phyloP scores from a whole-genome alignment of 1,140 invertebrate species.

The Adoxophyes honmai region DNA sequence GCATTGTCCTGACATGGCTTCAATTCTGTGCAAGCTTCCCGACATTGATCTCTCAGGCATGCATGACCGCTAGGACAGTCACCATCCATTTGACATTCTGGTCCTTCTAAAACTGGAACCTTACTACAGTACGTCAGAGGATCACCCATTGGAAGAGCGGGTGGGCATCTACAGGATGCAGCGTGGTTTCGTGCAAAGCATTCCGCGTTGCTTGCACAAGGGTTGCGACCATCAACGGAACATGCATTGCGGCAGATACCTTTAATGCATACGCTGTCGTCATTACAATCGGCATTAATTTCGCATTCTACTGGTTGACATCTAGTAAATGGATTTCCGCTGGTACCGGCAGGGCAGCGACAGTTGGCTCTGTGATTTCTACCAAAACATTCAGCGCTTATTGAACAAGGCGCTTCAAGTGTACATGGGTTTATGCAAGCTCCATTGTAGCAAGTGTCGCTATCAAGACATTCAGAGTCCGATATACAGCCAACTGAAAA shows the following conservation, averaged over 20 bases:
- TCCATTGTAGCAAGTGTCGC: slow-evolving; percentile 88
- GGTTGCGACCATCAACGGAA: slow-evolving; percentile 76
- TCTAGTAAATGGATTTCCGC: slow-evolving; percentile 86
- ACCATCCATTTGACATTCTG: slow-evolving; percentile 86
- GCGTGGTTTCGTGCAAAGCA: slow-evolving; percentile 88
- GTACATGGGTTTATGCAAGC: slow-evolving; percentile 89
- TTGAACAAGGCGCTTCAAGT: slow-evolving; percentile 86
- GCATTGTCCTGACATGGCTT: slow-evolving; percentile 84
- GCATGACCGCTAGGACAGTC: slow-evolving; percentile 89
- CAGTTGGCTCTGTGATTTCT: slow-evolving; percentile 86
- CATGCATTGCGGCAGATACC: slow-evolving; percentile 88
- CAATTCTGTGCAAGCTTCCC: slow-evolving; percentile 86
- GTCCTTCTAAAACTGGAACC: slow-evolving; percentile 70
- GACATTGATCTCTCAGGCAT: slow-evolving; percentile 88
- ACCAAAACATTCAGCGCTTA: slow-evolving; percentile 89
- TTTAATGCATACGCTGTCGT: slow-evolving; percentile 82
- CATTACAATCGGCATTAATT: slow-evolving; percentile 85
- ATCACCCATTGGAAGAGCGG: slow-evolving; percentile 85
- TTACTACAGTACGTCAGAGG: slow-evolving; percentile 86
- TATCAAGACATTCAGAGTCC: slow-evolving; percentile 86
- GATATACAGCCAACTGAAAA: slow-evolving; percentile 86
- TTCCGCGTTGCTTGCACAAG: slow-evolving; percentile 88
- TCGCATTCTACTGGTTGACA: slow-evolving; percentile 90
- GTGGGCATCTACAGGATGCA: slow-evolving; percentile 86
- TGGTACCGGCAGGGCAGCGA: slow-evolving; percentile 82